phyloP scores from a whole-genome alignment of 2,113 vertebrate species.

The Neolamprologus fasciatus region DNA sequence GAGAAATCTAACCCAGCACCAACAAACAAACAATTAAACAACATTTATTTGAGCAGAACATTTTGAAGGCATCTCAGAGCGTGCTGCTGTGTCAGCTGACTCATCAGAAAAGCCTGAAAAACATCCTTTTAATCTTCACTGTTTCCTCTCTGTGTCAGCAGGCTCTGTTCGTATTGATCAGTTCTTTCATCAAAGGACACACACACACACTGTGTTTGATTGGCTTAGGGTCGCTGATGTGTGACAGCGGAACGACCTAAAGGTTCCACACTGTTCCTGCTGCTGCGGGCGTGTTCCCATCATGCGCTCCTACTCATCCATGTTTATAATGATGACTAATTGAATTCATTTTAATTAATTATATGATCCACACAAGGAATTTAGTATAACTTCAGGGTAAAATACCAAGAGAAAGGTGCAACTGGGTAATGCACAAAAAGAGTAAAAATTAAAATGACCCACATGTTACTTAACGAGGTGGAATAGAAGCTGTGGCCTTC shows the following conservation, averaged over 20 bases:
- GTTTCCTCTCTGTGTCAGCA: conserved; percentile 37
- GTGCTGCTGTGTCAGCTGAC: conserved; percentile 11
- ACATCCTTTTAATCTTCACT: conserved; percentile 9
- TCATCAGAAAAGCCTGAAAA: conserved; percentile 1
- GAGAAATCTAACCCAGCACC: background rate
- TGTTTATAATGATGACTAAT: background rate
- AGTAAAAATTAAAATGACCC: background rate
- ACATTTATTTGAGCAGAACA: background rate
- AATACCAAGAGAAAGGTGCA: background rate
- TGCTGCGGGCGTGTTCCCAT: background rate
- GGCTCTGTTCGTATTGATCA: conserved; percentile 25
- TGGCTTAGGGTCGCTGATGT: background rate
- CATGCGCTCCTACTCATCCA: background rate
- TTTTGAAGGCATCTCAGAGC: background rate
- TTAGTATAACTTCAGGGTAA: background rate
- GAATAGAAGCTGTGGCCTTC: background rate
- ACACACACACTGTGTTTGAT: background rate
- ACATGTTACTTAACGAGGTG: background rate
- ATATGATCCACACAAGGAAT: background rate
- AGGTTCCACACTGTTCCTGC: background rate
- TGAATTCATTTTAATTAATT: background rate
- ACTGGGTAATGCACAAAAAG: background rate
- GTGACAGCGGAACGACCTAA: background rate
- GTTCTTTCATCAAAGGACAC: conserved; percentile 17
- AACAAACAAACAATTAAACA: background rate